Conservation (phyloP, 1,140 invertebrate species). For the Babylonia areolata region DNA sequence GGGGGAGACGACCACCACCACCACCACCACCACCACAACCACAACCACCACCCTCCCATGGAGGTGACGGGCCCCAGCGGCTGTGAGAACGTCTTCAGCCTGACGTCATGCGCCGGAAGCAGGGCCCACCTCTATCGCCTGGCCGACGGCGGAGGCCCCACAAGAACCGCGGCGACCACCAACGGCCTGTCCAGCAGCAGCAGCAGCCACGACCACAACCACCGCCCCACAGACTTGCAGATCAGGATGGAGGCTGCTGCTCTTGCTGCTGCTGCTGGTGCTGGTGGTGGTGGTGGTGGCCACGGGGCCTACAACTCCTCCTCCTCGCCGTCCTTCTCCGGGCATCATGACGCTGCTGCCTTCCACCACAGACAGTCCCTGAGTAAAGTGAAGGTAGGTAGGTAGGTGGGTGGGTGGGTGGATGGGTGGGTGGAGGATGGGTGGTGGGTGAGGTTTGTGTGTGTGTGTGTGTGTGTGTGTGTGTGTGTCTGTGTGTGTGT, state of each 20-base stretch:
- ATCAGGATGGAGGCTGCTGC: background rate
- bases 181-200: background rate
- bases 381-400: constrained; percentile 15
- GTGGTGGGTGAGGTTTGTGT: no score
- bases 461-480: no score
- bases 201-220: background rate
- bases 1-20: background rate
- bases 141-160: background rate
- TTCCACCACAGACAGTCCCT: constrained; percentile 3
- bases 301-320: background rate
- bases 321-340: background rate
- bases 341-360: background rate
- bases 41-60: no score
- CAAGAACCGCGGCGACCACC: background rate
- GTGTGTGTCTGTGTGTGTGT: no score
- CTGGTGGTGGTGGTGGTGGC: background rate
- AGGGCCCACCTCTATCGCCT: constrained; percentile 21
- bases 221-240: background rate
- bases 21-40: no score
- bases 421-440: background rate
- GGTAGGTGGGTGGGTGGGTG: background rate
- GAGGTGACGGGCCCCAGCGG: constrained; percentile 20
- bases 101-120: constrained; percentile 28
- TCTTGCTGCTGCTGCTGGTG: background rate
- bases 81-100: constrained; percentile 35